A percentile compares a stretch with the other conserved stretches of the same genome.
Conservation (phyloP, 2,797 vertebrate species). For the Kryptolebias ocellatus region DNA sequence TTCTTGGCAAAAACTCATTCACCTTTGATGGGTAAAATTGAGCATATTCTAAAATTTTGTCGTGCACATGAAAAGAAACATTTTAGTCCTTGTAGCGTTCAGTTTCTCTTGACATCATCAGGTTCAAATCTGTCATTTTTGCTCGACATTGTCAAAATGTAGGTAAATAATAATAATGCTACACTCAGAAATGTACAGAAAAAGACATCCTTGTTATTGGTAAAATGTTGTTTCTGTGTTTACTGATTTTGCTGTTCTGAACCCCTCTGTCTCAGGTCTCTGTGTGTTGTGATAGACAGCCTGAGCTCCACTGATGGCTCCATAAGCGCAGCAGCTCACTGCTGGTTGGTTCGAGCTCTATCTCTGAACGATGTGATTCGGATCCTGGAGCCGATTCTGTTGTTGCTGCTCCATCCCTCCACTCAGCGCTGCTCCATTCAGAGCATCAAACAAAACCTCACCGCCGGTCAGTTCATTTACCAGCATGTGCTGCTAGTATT, state of each 20-base stretch:
- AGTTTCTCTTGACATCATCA: not conserved
- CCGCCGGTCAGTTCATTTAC: constrained; percentile 78
- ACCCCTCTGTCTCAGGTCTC: constrained; percentile 81
- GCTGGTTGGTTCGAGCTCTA: constrained; percentile 93
- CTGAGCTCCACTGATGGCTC: constrained; percentile 90
- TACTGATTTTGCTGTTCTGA: not conserved
- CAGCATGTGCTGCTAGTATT: not conserved
- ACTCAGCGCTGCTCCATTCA: constrained; percentile 91
- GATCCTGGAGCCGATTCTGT: constrained; percentile 92
- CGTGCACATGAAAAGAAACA: too few species aligned
- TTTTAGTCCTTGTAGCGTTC: too few species aligned
- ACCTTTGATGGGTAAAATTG: too few species aligned
- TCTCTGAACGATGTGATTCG: constrained; percentile 91
- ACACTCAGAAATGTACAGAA: not conserved
- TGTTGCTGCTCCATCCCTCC: constrained; percentile 92
- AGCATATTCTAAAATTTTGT: too few species aligned
- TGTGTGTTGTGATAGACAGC: constrained; percentile 96
- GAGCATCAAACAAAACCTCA: constrained; percentile 85
- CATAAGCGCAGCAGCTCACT: constrained; percentile 90
- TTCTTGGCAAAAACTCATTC: too few species aligned
- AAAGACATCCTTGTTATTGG: not conserved
- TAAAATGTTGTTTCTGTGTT: not conserved
- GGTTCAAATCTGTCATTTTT: not conserved
- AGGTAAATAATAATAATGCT: too few species aligned
- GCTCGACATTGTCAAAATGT: not conserved